Conservation (phyloP, 92 coral and sea anemone species). For the Phenganax subtilis region DNA sequence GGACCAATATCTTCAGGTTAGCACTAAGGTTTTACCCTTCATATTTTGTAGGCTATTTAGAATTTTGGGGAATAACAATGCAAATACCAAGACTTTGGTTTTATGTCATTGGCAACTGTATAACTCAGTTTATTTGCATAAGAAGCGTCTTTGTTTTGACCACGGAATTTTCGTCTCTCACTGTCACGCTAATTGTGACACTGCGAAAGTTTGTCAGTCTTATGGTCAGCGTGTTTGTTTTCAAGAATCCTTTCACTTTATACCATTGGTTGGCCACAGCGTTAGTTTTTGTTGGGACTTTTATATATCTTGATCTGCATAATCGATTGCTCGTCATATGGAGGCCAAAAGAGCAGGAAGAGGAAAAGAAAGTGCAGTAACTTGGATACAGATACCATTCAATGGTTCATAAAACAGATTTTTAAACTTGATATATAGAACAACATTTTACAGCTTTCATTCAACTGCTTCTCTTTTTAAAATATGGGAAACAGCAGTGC, state of each 20-base stretch:
- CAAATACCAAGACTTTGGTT: constrained; percentile 84
- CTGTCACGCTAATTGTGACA: constrained; percentile 91
- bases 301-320: constrained; percentile 76
- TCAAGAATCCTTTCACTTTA: constrained; percentile 74
- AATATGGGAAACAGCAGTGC: no score
- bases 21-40: not conserved
- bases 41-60: constrained; percentile 55
- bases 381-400: not conserved
- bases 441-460: not conserved
- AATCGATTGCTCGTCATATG: constrained; percentile 57
- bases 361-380: constrained; percentile 16
- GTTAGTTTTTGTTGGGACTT: constrained; percentile 76
- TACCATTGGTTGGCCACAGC: constrained; percentile 87
- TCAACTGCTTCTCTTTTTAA: no score
- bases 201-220: constrained; percentile 91
- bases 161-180: constrained; percentile 85
- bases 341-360: constrained; percentile 30
- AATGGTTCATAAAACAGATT: no score
- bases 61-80: constrained; percentile 47
- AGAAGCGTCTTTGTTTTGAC: constrained; percentile 84
- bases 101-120: constrained; percentile 72
- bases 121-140: constrained; percentile 88
- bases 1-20: not conserved
- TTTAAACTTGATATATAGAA: not conserved
- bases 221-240: constrained; percentile 73